A percentile compares a stretch with the other conserved stretches of the same genome.
These are phyloP conservation scores for Drosophila kepulauana DNA, from an alignment of 1,140 invertebrate genomes.

Conservation along the genomic window DNA sequence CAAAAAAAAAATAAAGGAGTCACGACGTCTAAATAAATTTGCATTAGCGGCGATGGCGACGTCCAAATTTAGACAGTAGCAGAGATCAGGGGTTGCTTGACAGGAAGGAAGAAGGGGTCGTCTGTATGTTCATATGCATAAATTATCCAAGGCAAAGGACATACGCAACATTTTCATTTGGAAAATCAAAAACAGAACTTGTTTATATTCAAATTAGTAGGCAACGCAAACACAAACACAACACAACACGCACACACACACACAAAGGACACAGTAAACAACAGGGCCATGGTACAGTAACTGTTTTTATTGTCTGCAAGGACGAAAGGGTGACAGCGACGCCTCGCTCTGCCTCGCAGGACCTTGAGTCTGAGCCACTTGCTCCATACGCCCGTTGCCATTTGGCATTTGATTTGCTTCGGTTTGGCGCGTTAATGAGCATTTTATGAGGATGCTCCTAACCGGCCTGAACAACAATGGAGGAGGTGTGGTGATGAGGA, in stretches of 20 bases:
- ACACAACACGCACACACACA: background rate
- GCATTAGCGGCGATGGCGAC: conserved; percentile 55
- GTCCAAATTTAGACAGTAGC: conserved; percentile 4
- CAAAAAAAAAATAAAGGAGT: conserved; percentile 35
- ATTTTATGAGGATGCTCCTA: conserved; percentile 74
- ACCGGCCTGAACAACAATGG: conserved; percentile 13
- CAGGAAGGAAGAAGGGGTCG: conserved; percentile 6
- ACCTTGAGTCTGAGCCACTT: conserved; percentile 49
- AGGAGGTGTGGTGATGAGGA: background rate
- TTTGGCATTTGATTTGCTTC: conserved; percentile 69
- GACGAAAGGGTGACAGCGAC: conserved; percentile 64
- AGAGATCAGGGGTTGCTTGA: conserved; percentile 13
- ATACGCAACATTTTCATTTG: conserved; percentile 70
- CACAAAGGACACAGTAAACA: conserved; percentile 26
- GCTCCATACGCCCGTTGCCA: conserved; percentile 28
- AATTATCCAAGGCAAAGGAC: conserved; percentile 62
- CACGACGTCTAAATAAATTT: conserved; percentile 75
- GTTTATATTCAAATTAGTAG: conserved; percentile 82
- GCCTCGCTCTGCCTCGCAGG: conserved; percentile 23
- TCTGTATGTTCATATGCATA: conserved; percentile 64
- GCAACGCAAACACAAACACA: conserved; percentile 58
- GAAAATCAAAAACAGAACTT: conserved; percentile 66
- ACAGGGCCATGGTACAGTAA: conserved; percentile 5
- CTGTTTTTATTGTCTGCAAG: conserved; percentile 49
- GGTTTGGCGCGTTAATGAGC: conserved; percentile 66